phyloP scores from a whole-genome alignment of 2,888 invertebrate species.

The Anthoptus insignis region DNA sequence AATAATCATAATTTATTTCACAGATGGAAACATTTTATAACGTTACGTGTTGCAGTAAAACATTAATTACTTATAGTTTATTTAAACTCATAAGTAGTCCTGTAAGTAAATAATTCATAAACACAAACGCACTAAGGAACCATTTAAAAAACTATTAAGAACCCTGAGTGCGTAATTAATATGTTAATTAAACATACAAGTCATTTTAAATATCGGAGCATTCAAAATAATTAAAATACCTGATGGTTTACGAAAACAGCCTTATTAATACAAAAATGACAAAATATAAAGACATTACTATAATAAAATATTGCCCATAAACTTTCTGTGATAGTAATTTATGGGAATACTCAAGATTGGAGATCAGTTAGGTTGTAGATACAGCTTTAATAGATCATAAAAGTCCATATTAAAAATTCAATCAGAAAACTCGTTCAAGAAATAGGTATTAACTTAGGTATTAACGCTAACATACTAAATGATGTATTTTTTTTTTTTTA shows the following conservation, averaged over 20 bases:
- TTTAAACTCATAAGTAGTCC: too few relatives aligned
- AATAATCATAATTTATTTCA: too few relatives aligned
- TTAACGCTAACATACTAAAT: background rate
- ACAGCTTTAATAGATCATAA: conserved; percentile 5
- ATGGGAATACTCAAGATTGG: background rate
- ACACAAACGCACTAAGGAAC: too few relatives aligned
- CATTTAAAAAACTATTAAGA: too few relatives aligned
- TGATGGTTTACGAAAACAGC: background rate
- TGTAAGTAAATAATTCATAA: too few relatives aligned
- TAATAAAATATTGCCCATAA: background rate
- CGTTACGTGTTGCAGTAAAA: too few relatives aligned
- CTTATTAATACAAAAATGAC: background rate
- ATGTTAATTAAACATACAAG: background rate
- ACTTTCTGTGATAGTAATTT: conserved; percentile 2
- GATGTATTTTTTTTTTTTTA: background rate
- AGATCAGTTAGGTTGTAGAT: background rate
- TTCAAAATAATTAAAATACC: background rate
- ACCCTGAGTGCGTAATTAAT: too few relatives aligned
- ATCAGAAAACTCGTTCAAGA: background rate
- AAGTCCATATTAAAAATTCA: background rate
- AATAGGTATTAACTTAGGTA: background rate
- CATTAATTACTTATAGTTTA: too few relatives aligned
- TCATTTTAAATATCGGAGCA: too few relatives aligned
- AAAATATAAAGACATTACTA: conserved; percentile 7
- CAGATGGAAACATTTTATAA: too few relatives aligned